Evolutionary conservation across 2,888 invertebrate genomes (phyloP), one percentile per base, ranked within the genome.

Genomic region (Megastigmus dorsalis): DNA sequence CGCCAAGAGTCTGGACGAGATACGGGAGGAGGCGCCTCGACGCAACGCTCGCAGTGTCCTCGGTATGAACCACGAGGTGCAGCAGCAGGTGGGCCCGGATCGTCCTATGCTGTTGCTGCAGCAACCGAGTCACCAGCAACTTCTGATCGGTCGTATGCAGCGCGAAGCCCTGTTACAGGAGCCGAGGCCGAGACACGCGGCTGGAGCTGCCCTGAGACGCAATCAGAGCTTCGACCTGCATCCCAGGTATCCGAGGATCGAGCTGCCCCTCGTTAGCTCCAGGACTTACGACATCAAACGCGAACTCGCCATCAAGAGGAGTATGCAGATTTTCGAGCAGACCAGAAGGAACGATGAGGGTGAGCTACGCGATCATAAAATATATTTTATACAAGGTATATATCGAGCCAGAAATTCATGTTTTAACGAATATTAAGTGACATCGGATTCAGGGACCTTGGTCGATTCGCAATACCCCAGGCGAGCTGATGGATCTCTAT

Each of bases 181-280:
- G n/a, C n/a, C n/a, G n/a, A n/a, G n/a, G n/a, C n/a, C n/a, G n/a
- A n/a, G n/a, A n/a, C n/a, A 0, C 68, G 72, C n/a, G 66, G 73
- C 48, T 1, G 65, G 52, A 10, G 72, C 71, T 0, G 78, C 80
- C 3, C 82, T 86, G 0, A 76, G 84, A 18, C 79, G 86, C 30
- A 86, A 87, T 70, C 86, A 87, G 79, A 87, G 86, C 78, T 87
- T 87, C 79, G 86, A 87, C 76, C 80, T 83, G 69, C 84, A 81
- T 15, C 60, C 72, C 1, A 50, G 69, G 10, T 73, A 69, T 79
- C 74, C 76, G 2, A 60, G 74, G 15, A 70, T 76, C 48, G 73
- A 76, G 33, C 41, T 73, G 23, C 73, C 76, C 5, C 76, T 83
- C 10, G 84, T 85, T 18, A 69, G 33, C 60, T 83, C 85, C 5